A percentile compares a stretch with the other conserved stretches of the same genome.
These are phyloP conservation scores for Crocodylus rhombifer DNA, from an alignment of 2,797 vertebrate species.

Conservation along the genomic window DNA sequence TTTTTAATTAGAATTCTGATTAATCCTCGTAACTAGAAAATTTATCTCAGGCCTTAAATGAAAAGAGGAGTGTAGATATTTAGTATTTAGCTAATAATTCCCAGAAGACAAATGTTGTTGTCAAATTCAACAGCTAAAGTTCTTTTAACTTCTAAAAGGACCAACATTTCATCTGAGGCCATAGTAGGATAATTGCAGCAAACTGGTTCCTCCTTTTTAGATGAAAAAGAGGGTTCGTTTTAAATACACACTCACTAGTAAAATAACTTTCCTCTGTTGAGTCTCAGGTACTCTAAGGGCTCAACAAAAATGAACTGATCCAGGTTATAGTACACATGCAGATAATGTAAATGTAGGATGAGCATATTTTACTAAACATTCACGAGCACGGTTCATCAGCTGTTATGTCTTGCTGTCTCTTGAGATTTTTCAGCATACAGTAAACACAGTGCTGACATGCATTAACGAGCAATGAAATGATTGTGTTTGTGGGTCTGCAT, in stretches of 20 bases:
- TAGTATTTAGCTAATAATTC: background rate
- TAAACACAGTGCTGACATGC: conserved; percentile 35
- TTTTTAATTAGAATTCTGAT: background rate
- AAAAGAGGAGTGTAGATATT: background rate
- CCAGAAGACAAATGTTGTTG: too few relatives aligned
- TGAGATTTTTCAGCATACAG: conserved; percentile 34
- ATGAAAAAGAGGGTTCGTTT: conserved; percentile 46
- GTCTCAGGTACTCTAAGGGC: conserved; percentile 44
- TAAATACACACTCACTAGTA: conserved; percentile 54
- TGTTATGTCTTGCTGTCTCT: conserved; percentile 45
- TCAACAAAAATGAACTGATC: conserved; percentile 25
- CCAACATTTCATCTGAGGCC: background rate
- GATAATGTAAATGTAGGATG: conserved; percentile 36
- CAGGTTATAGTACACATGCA: conserved; percentile 44
- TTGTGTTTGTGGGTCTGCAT: conserved; percentile 34
- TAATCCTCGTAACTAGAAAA: too few relatives aligned
- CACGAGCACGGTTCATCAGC: conserved; percentile 48
- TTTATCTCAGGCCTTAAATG: background rate
- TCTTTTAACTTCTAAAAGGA: conserved; percentile 13
- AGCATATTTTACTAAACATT: conserved; percentile 27
- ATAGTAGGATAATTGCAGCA: background rate
- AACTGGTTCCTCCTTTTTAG: conserved; percentile 45
- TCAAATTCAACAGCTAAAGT: background rate
- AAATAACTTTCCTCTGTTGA: conserved; percentile 70
- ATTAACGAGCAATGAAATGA: conserved; percentile 19